Evolutionary conservation across 2,797 vertebrate species (phyloP).

Genomic region (Bucorvus abyssinicus): DNA sequence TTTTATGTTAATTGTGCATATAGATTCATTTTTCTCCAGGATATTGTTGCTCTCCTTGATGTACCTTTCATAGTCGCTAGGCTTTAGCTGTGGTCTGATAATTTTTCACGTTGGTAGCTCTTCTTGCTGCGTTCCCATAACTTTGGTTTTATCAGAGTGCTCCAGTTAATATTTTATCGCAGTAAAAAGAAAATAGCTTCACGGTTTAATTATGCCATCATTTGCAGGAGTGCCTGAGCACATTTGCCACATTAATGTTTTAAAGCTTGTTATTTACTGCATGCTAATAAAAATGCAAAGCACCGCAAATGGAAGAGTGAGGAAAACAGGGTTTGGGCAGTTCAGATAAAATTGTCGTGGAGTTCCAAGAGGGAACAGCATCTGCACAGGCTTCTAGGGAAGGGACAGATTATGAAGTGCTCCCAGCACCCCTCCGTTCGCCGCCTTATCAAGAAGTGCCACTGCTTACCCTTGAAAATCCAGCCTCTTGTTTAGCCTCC

Average conservation of each 20-base stretch:
- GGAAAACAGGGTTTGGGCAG: neutral
- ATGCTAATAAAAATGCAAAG: conserved; percentile 19
- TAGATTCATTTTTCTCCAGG: conserved; percentile 19
- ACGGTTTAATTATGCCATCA: conserved; percentile 36
- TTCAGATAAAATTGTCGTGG: neutral
- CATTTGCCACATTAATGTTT: conserved; percentile 23
- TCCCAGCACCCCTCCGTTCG: neutral
- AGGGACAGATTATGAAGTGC: neutral
- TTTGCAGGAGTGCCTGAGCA: neutral
- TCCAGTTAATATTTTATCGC: conserved; percentile 36
- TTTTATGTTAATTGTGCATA: conserved; percentile 15
- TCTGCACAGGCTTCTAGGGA: neutral
- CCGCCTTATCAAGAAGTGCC: neutral
- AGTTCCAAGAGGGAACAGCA: neutral
- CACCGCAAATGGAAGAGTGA: neutral
- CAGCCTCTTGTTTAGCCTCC: neutral
- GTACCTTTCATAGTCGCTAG: conserved; percentile 38
- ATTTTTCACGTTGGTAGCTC: neutral
- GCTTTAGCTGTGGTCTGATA: neutral
- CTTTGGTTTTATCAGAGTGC: conserved; percentile 33
- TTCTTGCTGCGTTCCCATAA: neutral
- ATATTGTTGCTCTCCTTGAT: conserved; percentile 32
- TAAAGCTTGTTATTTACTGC: neutral
- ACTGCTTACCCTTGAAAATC: neutral
- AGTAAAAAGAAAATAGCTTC: conserved; percentile 26